A percentile compares a stretch with the other conserved stretches of the same genome.
These are phyloP conservation scores for Lamprologus lemairii DNA, from an alignment of 2,113 vertebrate species.

Conservation along the genomic window DNA sequence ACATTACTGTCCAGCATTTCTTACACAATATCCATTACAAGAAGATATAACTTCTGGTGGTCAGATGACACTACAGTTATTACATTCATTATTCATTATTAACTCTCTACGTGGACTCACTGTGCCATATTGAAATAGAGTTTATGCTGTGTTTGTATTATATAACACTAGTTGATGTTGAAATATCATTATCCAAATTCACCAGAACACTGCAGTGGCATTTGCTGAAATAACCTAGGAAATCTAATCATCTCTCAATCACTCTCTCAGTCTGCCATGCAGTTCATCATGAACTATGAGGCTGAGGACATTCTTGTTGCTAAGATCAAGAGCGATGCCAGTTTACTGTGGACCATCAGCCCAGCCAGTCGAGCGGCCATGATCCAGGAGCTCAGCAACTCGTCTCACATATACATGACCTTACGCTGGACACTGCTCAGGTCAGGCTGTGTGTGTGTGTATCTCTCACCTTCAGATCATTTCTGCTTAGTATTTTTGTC, in stretches of 20 bases:
- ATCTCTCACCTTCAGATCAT: neutral
- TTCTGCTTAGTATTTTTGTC: neutral
- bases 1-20: neutral
- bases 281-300: conserved; percentile 64
- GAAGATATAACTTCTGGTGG: neutral
- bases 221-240: neutral
- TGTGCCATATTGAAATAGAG: neutral
- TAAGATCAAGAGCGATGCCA: conserved; percentile 72
- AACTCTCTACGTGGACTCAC: neutral
- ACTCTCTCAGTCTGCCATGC: conserved; percentile 44
- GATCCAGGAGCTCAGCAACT: conserved; percentile 59
- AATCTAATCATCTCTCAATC: neutral
- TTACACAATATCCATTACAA: neutral
- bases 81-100: neutral
- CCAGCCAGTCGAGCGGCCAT: conserved; percentile 51
- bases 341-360: conserved; percentile 67
- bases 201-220: neutral
- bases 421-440: conserved; percentile 56
- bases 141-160: neutral
- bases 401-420: conserved; percentile 59
- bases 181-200: neutral
- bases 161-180: neutral
- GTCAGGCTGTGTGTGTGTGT: conserved; percentile 30
- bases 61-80: neutral
- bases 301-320: conserved; percentile 55